Percentiles rank a stretch among this genome's conserved stretches.
phyloP scores from a whole-genome alignment of 2,797 vertebrate species.

The Allobates femoralis region DNA sequence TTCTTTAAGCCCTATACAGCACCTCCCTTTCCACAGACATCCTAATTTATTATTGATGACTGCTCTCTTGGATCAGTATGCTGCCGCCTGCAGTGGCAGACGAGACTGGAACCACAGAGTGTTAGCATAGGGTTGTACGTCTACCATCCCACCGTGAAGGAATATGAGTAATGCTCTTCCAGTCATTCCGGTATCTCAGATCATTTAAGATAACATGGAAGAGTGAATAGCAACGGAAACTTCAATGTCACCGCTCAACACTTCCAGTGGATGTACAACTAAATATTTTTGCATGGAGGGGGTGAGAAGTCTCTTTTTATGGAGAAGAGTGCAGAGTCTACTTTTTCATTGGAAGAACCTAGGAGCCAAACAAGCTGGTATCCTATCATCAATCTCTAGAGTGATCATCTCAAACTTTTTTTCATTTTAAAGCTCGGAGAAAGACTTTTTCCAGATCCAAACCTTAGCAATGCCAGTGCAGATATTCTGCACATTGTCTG shows the following conservation, averaged over 20 bases:
- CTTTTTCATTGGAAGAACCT: conserved; percentile 25
- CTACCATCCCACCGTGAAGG: conserved; percentile 19
- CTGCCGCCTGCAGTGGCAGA: conserved; percentile 40
- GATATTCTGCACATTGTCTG: conserved; percentile 94
- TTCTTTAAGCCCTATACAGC: background rate
- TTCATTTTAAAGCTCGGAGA: background rate
- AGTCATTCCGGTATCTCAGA: background rate
- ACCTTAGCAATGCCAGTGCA: conserved; percentile 84
- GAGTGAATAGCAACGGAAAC: conserved; percentile 7
- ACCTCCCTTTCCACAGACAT: conserved; percentile 42
- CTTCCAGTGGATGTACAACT: background rate
- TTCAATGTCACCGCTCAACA: background rate
- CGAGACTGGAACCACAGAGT: conserved; percentile 29
- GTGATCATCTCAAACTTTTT: background rate
- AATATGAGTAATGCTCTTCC: background rate
- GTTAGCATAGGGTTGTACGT: conserved; percentile 30
- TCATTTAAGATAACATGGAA: background rate
- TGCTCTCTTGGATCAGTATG: conserved; percentile 51
- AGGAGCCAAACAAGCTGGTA: background rate
- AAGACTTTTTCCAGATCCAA: background rate
- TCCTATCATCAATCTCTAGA: background rate
- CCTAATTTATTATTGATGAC: conserved; percentile 62
- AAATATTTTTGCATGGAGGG: background rate
- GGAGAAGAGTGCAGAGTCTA: background rate
- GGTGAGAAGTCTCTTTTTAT: background rate